phyloP scores from a whole-genome alignment of 2,797 vertebrate genomes.

The Loriculus beryllinus region DNA sequence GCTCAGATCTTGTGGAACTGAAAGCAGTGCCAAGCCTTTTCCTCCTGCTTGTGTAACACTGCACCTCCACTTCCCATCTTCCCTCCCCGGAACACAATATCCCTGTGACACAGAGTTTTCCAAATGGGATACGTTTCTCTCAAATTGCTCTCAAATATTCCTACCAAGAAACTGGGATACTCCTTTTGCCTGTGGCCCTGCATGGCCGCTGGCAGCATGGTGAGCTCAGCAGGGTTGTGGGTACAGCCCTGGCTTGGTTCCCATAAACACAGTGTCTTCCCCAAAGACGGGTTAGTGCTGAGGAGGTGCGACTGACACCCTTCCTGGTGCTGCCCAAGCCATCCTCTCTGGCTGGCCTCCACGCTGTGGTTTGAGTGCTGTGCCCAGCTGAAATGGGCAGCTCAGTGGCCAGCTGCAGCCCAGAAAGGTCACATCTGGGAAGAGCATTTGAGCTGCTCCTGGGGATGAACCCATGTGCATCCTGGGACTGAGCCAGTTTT shows the following conservation, averaged over 20 bases:
- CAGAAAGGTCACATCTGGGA: not conserved
- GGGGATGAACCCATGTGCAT: fast-evolving
- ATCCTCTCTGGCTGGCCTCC: not conserved
- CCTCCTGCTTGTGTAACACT: not conserved
- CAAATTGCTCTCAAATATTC: conserved; percentile 9
- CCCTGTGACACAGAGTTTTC: not conserved
- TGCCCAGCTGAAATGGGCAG: not conserved
- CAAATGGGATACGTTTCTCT: not conserved
- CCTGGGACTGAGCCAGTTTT: not conserved
- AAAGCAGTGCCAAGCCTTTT: not conserved
- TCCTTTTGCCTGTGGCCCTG: not conserved
- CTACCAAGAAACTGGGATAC: not conserved
- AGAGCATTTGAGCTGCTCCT: not conserved
- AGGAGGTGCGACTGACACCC: not conserved
- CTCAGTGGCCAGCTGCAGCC: not conserved
- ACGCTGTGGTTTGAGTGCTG: fast-evolving
- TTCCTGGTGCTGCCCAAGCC: not conserved
- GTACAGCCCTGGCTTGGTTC: conserved; percentile 1
- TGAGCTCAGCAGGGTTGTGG: not conserved
- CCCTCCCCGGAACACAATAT: not conserved
- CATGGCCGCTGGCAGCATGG: not conserved
- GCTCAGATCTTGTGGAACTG: not conserved
- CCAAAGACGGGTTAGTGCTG: conserved; percentile 9
- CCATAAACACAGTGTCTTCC: conserved; percentile 18
- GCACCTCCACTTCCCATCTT: not conserved